phyloP scores from a whole-genome alignment of 2,113 vertebrate species.

The Psephotus haematonotus region DNA sequence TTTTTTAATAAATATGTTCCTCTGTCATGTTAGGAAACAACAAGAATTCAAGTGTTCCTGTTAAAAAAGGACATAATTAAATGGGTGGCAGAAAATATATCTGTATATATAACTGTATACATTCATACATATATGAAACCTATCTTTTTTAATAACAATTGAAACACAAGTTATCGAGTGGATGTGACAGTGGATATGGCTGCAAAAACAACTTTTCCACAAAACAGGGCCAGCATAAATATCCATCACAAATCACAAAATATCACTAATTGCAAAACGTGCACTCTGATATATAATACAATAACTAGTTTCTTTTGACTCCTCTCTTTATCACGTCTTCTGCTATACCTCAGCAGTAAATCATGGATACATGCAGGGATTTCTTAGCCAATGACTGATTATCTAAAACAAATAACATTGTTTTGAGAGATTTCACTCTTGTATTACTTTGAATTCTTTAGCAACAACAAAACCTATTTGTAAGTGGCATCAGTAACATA shows the following conservation, averaged over 20 bases:
- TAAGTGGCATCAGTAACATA: not conserved
- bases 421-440: not conserved
- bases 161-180: not conserved
- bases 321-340: not conserved
- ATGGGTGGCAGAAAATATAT: not conserved
- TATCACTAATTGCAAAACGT: not conserved
- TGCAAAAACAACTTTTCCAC: not conserved
- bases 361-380: not conserved
- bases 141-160: not conserved
- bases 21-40: not conserved
- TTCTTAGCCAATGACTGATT: not conserved
- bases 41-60: not conserved
- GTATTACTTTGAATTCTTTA: not conserved
- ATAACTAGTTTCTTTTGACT: not conserved
- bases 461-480: not conserved
- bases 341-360: not conserved
- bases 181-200: not conserved
- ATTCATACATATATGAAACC: not conserved
- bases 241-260: not conserved
- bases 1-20: rapidly evolving
- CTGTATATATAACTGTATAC: not conserved
- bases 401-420: not conserved
- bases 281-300: not conserved
- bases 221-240: not conserved
- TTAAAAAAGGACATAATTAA: not conserved